These are phyloP conservation scores for Myoxocephalus aenaeus DNA, from an alignment of 2,797 vertebrate species.

Conservation along the genomic window DNA sequence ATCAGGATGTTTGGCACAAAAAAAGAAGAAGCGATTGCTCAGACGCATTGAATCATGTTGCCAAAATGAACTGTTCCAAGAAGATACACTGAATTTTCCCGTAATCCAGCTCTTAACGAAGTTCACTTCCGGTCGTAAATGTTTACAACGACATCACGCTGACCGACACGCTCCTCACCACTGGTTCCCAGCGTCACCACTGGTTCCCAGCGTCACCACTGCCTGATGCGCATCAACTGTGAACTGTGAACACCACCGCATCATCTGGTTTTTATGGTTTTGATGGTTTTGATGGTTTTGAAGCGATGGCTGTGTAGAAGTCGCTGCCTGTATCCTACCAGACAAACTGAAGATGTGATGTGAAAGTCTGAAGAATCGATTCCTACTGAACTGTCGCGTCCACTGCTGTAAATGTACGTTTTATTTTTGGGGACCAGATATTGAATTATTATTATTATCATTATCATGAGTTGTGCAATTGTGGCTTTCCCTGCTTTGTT, in stretches of 20 bases:
- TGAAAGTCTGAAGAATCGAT: slow-evolving; percentile 52
- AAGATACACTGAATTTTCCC: slow-evolving; percentile 61
- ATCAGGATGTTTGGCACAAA: slow-evolving; percentile 68
- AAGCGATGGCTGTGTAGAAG: slow-evolving; percentile 51
- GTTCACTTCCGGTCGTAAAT: slow-evolving; percentile 82
- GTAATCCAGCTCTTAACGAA: slow-evolving; percentile 63
- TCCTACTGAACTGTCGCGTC: slow-evolving; percentile 59
- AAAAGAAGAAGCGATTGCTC: slow-evolving; percentile 45
- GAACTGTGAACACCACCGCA: slow-evolving; percentile 48
- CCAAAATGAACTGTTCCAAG: slow-evolving; percentile 60
- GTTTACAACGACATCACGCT: slow-evolving; percentile 81
- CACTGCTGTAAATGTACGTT: slow-evolving; percentile 71
- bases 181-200: slow-evolving; percentile 65
- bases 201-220: slow-evolving; percentile 48
- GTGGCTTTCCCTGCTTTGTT: slow-evolving; percentile 64
- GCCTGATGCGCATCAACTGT: neutral
- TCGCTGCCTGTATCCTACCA: neutral
- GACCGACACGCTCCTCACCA: slow-evolving; percentile 68
- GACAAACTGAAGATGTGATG: slow-evolving; percentile 40
- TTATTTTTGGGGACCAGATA: slow-evolving; percentile 35
- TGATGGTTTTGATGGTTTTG: slow-evolving; percentile 23
- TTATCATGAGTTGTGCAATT: slow-evolving; percentile 70
- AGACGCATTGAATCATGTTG: slow-evolving; percentile 58
- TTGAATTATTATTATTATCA: slow-evolving; percentile 19
- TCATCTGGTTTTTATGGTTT: slow-evolving; percentile 22